Evolutionary conservation across 2,113 vertebrate genomes (phyloP).

Genomic region (Andinoacara biseriatus): DNA sequence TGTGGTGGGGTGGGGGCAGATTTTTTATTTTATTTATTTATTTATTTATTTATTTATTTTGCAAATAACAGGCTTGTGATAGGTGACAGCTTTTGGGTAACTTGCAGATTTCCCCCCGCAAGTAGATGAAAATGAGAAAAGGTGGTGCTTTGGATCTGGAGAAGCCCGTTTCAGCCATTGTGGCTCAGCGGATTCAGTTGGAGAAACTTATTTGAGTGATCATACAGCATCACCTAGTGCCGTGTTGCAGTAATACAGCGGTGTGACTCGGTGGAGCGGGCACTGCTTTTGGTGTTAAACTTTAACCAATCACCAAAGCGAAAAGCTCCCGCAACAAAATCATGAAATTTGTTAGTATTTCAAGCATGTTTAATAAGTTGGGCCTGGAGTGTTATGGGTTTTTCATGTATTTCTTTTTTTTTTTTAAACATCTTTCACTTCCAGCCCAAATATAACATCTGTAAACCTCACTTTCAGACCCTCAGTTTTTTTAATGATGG

Average conservation of each 20-base stretch:
- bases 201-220: constrained; percentile 72
- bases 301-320: not conserved
- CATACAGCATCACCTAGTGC: constrained; percentile 82
- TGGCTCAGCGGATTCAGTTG: constrained; percentile 34
- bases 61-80: constrained; percentile 77
- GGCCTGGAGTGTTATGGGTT: not conserved
- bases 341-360: not conserved
- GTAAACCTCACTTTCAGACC: not conserved
- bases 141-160: constrained; percentile 45
- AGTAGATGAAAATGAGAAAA: constrained; percentile 61
- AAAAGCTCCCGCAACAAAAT: not conserved
- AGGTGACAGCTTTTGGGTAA: constrained; percentile 76
- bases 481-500: not conserved
- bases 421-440: not conserved
- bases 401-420: not conserved
- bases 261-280: not conserved
- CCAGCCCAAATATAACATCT: not conserved
- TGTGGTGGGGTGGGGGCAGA: constrained; percentile 49
- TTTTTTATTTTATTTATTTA: constrained; percentile 24
- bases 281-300: not conserved
- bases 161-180: constrained; percentile 33
- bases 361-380: not conserved
- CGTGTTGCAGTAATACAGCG: constrained; percentile 63
- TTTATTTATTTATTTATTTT: constrained; percentile 19
- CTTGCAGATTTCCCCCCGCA: constrained; percentile 63